phyloP scores from a whole-genome alignment of 1,140 invertebrate species.

The Helicoverpa zea region DNA sequence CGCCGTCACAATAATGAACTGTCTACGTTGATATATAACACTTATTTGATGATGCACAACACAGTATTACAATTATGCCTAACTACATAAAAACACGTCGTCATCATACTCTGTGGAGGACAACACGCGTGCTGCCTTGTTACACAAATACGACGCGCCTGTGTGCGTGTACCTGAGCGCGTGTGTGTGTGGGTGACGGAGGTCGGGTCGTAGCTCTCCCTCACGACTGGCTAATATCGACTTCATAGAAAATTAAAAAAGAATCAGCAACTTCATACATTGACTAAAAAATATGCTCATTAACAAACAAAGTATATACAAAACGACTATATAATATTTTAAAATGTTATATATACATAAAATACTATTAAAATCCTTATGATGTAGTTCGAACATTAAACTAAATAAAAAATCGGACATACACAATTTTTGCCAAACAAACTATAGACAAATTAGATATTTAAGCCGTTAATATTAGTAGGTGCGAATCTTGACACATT shows the following conservation, averaged over 20 bases:
- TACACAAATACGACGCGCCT: conserved; percentile 20
- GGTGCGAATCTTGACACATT: conserved; percentile 43
- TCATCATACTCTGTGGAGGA: conserved; percentile 34
- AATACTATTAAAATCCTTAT: conserved; percentile 60
- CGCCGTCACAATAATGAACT: conserved; percentile 1
- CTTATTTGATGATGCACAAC: conserved; percentile 20
- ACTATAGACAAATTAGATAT: conserved; percentile 32
- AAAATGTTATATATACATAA: conserved; percentile 58
- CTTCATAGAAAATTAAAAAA: conserved; percentile 41
- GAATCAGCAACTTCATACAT: conserved; percentile 24
- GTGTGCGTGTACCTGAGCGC: background rate
- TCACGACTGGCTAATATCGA: conserved; percentile 30
- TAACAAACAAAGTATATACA: conserved; percentile 57
- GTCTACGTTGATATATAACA: background rate
- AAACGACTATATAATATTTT: conserved; percentile 53
- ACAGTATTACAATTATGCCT: conserved; percentile 31
- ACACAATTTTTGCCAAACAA: conserved; percentile 34
- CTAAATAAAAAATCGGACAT: conserved; percentile 45
- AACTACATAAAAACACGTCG: conserved; percentile 38
- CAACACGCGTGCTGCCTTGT: conserved; percentile 13
- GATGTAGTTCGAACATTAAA: conserved; percentile 47
- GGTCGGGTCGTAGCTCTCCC: background rate
- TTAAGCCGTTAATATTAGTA: conserved; percentile 29
- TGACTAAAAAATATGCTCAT: conserved; percentile 47
- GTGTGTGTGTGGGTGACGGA: background rate